phyloP scores from a whole-genome alignment of 2,888 invertebrate genomes.

The Erannis defoliaria region DNA sequence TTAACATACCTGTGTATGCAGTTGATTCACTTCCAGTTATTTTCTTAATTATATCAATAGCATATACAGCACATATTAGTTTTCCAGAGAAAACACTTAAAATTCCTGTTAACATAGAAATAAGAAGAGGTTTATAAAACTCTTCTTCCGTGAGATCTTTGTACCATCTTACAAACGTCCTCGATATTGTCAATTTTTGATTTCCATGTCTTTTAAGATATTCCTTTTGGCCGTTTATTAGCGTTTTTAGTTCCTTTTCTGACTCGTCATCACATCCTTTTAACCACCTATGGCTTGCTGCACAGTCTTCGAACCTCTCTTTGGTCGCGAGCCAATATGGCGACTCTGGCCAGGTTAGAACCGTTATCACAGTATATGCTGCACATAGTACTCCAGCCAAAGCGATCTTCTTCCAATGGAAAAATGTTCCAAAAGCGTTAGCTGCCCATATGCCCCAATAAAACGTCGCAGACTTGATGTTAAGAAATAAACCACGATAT shows the following conservation, averaged over 20 bases:
- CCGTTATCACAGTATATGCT: conserved; percentile 37
- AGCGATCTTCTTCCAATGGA: conserved; percentile 52
- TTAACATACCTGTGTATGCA: conserved; percentile 61
- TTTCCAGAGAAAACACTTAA: conserved; percentile 55
- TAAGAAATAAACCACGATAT: conserved; percentile 55
- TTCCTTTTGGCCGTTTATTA: conserved; percentile 52
- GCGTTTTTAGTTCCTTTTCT: conserved; percentile 53
- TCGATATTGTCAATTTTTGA: conserved; percentile 4
- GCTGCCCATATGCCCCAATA: conserved; percentile 56
- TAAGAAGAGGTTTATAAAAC: conserved; percentile 56
- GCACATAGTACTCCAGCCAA: conserved; percentile 43
- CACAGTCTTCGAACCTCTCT: conserved; percentile 55
- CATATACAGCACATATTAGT: conserved; percentile 56
- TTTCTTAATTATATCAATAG: conserved; percentile 60
- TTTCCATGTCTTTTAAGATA: conserved; percentile 33
- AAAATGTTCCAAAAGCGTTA: conserved; percentile 55
- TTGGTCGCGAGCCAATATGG: conserved; percentile 63
- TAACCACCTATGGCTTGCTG: conserved; percentile 53
- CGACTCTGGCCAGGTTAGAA: conserved; percentile 54
- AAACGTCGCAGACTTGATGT: conserved; percentile 50
- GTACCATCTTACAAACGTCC: conserved; percentile 26
- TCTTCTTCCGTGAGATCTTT: conserved; percentile 40
- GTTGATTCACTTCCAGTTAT: conserved; percentile 54
- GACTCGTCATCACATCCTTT: conserved; percentile 54
- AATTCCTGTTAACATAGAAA: conserved; percentile 43